phyloP scores from a whole-genome alignment of 2,888 invertebrate genomes.

The Hedya salicella region DNA sequence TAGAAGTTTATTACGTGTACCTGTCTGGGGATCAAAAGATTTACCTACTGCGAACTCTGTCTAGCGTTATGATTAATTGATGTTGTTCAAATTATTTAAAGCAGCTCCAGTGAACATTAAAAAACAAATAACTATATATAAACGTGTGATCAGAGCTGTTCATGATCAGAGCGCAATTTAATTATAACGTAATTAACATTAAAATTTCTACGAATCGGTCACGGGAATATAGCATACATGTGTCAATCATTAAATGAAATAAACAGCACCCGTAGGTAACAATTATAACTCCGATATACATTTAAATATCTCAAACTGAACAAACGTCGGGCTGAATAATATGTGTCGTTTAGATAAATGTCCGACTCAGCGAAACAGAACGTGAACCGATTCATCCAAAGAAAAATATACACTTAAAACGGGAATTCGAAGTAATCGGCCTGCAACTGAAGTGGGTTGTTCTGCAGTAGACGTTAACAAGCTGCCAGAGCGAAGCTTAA shows the following conservation, averaged over 20 bases:
- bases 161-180: not conserved
- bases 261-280: too few relatives aligned
- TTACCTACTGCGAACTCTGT: not conserved
- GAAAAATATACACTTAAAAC: constrained; percentile 54
- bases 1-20: constrained; percentile 12
- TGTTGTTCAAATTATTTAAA: not conserved
- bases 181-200: constrained; percentile 6
- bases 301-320: too few relatives aligned
- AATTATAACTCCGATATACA: too few relatives aligned
- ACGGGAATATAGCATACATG: not conserved
- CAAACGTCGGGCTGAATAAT: not conserved
- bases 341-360: constrained; percentile 9
- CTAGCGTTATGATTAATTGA: constrained; percentile 7
- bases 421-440: constrained; percentile 57
- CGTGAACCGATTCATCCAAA: constrained; percentile 40
- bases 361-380: constrained; percentile 10
- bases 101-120: not conserved
- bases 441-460: constrained; percentile 68
- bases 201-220: not conserved
- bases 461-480: constrained; percentile 65
- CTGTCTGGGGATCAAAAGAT: constrained; percentile 30
- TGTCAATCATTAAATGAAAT: not conserved
- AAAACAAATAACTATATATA: not conserved
- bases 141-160: not conserved
- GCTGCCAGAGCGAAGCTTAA: constrained; percentile 55